Evolutionary conservation across 2,888 invertebrate genomes (phyloP), one percentile per base, ranked within the genome.

Genomic region (Standfussiana lucernea): DNA sequence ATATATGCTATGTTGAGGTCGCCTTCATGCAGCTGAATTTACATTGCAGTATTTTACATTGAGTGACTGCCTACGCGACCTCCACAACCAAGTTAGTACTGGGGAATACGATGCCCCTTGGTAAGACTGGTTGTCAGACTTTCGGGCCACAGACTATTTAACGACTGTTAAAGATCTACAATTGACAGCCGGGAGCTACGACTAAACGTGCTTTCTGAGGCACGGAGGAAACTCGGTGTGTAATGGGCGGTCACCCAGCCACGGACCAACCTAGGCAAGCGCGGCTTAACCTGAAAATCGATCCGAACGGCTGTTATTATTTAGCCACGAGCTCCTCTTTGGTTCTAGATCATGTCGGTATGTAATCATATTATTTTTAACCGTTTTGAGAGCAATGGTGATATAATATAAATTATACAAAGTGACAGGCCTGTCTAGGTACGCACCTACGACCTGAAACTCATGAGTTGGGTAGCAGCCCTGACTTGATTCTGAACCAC

Each of bases 301-400:
- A 59, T 1, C 56, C 8, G 0, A 32, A 18, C 1, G 1, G 56
- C 28, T 56, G 2, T 56, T 6, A 11, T 50, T n/a, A n/a, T 50
- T 11, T n/a, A n/a, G 0, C 0, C n/a, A 53, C 3, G 4, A n/a
- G 5, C n/a, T n/a, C 1, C n/a, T n/a, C 11, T n/a, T n/a, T 50
- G 50, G 10, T 50, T 50, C 24, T 10, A 50, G 24, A 24, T 50
- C 0, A 24, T 24, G 50, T 50, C 0, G 13, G 53, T 53, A n/a
- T 56, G 6, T 28, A 28, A 56, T 28, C 56, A 15, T 28, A 15
- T 56, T 28, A 28, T 18, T 18, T 8, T 59, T 21, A 1, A 35
- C 32, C 4, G 32, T 21, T 35, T 61, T 61, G 32, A 21, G 10
- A 21, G 59, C 21, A 8, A 10, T 21, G 0, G 21, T 61, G 32